Evolutionary conservation across 1,140 invertebrate species (phyloP), one percentile per base, ranked within the genome.

Genomic region (Drosophila sulfurigaster): DNA sequence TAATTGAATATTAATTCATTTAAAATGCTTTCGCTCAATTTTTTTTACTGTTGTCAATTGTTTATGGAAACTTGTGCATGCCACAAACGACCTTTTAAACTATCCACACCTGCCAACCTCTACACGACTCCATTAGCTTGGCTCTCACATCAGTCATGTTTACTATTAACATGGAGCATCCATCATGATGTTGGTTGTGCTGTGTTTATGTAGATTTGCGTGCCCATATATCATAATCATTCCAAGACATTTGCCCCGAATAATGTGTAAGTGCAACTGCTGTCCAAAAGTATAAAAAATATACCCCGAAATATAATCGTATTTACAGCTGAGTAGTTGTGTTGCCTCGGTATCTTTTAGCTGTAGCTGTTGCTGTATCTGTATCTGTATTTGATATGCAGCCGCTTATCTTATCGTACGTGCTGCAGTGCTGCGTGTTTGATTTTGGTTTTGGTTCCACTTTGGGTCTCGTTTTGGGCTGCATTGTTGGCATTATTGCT

Each of bases 141-240:
- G 15, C n/a, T 57, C 38, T n/a, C 60, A 60, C 58, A 70, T 62
- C 64, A 46, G 48, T 59, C 63, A 67, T 38, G 25, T 30, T 25
- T 30, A 25, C 3, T 25, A 25, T 4, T 51, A 49, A 45, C 46
- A 67, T 25, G 8, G n/a, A 62, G 60, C 65, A 89, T 89, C 82
- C 78, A 88, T 86, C 82, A 86, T 71, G 76, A 66, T 88, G 16
- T 51, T 62, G n/a, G 5, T 1, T 32, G 32, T 30, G 30, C 25
- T 38, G 15, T 87, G 78, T 85, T 88, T 89, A 85, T 89, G 85
- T 89, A 89, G 85, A 88, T 89, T 86, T 85, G 77, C 68, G 57
- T 71, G 71, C 58, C 54, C 85, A 79, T 88, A 88, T 89, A 88
- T 88, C 85, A 88, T 73, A 71, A 79, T 73, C 78, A 79, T 83